These are phyloP conservation scores for Danio aesculapii DNA, from an alignment of 2,797 vertebrate species.

Conservation along the genomic window DNA sequence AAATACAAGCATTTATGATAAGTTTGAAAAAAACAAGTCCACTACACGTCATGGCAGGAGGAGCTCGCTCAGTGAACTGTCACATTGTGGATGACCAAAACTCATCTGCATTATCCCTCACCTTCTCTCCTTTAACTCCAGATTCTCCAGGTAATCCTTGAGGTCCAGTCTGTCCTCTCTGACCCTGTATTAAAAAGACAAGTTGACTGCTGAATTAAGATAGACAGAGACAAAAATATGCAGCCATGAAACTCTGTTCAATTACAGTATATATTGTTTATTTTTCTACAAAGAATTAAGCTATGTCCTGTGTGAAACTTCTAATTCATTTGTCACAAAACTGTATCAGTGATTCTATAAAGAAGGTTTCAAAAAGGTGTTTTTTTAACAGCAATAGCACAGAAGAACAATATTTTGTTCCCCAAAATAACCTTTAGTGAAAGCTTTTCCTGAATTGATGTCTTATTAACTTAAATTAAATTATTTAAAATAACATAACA, in stretches of 20 bases:
- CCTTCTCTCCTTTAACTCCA: constrained; percentile 84
- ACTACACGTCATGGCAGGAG: not conserved
- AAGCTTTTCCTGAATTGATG: too few species aligned
- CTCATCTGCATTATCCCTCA: constrained; percentile 50
- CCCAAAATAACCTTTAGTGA: too few species aligned
- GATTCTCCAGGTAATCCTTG: constrained; percentile 76
- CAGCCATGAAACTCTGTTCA: not conserved
- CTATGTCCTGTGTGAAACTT: not conserved
- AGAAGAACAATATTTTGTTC: too few species aligned
- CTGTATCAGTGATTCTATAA: too few species aligned
- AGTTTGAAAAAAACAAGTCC: not conserved
- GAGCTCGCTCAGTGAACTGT: not conserved
- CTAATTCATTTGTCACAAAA: not conserved
- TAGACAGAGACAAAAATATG: not conserved
- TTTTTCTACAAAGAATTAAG: not conserved
- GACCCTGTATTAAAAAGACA: constrained; percentile 71
- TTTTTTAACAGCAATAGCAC: too few species aligned
- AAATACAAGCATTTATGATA: not conserved
- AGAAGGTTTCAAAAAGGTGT: too few species aligned
- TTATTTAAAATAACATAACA: too few species aligned
- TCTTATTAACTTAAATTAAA: too few species aligned
- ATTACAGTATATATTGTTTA: not conserved
- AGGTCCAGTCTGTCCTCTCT: constrained; percentile 70
- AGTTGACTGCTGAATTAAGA: not conserved
- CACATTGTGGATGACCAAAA: not conserved